A percentile compares a stretch with the other conserved stretches of the same genome.
Evolutionary conservation across 1,140 invertebrate genomes (phyloP).

Genomic region (Solenopsis invicta): DNA sequence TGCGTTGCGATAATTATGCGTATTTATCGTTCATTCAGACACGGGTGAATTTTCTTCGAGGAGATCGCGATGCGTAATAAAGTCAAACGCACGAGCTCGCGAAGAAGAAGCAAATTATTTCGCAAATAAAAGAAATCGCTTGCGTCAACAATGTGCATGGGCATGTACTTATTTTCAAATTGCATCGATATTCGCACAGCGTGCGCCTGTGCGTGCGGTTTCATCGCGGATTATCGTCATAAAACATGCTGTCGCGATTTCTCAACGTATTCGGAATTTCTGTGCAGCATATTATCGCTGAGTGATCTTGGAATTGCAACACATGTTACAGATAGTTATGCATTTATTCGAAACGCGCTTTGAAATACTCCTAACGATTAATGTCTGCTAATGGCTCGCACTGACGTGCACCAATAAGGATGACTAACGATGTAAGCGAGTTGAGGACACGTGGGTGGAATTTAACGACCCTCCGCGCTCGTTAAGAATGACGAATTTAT

Average conservation of each 20-base stretch:
- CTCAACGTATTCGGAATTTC: conserved; percentile 1
- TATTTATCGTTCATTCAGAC: conserved; percentile 23
- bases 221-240: not conserved
- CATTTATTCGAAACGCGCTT: not conserved
- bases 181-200: conserved; percentile 22
- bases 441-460: conserved; percentile 60
- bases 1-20: conserved; percentile 5
- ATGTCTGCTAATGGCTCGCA: conserved; percentile 55
- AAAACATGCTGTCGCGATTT: conserved; percentile 39
- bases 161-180: conserved; percentile 17
- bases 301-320: conserved; percentile 47
- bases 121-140: conserved; percentile 34
- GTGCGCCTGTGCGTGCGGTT: not conserved
- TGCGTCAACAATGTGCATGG: not conserved
- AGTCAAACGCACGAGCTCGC: not conserved
- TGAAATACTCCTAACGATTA: conserved; percentile 52
- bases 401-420: conserved; percentile 62
- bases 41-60: not conserved
- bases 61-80: conserved; percentile 3
- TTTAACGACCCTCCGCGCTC: conserved; percentile 47
- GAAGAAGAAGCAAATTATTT: conserved; percentile 9
- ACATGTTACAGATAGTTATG: conserved; percentile 9
- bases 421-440: conserved; percentile 72
- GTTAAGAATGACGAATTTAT: conserved; percentile 46
- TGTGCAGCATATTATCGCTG: conserved; percentile 11